Conservation (phyloP, 2,888 invertebrate species). For the Acleris literana region DNA sequence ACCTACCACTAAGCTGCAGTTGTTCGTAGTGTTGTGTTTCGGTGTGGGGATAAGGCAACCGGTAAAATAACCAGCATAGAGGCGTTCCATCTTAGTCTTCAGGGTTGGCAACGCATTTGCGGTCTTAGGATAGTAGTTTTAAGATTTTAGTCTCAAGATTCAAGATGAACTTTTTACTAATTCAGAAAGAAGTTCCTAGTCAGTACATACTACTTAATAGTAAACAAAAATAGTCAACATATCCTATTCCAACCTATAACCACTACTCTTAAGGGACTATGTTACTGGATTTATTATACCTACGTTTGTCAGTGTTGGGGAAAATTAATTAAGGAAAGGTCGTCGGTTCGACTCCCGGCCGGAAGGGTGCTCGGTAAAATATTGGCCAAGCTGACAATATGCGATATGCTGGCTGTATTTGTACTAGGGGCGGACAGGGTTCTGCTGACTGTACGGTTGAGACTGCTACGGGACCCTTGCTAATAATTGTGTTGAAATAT, state of each 20-base stretch:
- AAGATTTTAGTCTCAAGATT: no score
- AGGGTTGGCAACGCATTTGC: no score
- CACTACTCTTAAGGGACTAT: conserved; percentile 23
- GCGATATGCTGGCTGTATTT: conserved; percentile 14
- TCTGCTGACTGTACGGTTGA: neutral
- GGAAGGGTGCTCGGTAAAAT: conserved; percentile 32
- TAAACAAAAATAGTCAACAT: neutral
- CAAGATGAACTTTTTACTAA: no score
- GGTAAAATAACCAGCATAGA: no score
- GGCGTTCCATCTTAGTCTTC: no score
- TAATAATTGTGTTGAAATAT: conserved; percentile 1
- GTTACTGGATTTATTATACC: conserved; percentile 30
- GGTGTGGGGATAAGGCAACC: no score
- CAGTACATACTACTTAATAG: no score
- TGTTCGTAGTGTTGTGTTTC: no score
- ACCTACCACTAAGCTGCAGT: no score
- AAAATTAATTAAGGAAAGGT: conserved; percentile 34
- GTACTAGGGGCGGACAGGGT: neutral
- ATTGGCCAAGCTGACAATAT: conserved; percentile 28
- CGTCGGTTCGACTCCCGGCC: conserved; percentile 22
- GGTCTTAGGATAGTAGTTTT: no score
- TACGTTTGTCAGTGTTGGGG: conserved; percentile 32
- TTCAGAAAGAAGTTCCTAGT: no score
- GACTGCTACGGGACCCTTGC: no score
- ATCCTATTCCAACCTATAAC: conserved; percentile 1